Evolutionary conservation across 53 echinoderm and acorn worm species (phyloP).

Genomic region (Crossaster papposus): DNA sequence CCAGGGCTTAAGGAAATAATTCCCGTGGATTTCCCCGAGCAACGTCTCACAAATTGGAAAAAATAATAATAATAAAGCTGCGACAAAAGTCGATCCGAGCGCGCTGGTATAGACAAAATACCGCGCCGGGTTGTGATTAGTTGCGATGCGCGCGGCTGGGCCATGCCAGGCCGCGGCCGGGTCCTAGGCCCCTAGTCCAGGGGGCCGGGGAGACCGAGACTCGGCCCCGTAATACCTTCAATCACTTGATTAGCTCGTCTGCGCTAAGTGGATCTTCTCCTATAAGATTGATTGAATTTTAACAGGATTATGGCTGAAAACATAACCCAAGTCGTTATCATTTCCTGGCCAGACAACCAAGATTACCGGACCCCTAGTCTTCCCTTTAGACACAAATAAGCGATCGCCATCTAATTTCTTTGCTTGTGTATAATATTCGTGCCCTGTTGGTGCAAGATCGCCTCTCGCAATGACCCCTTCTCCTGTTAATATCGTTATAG

Average conservation of each 20-base stretch:
- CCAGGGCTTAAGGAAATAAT: background rate
- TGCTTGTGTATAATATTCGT: background rate
- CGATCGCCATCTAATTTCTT: background rate
- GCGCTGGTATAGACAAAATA: constrained; percentile 48
- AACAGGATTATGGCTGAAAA: constrained; percentile 81
- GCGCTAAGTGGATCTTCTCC: constrained; percentile 73
- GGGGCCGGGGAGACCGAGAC: constrained; percentile 13
- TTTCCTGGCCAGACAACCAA: constrained; percentile 59
- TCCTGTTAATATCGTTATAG: constrained; percentile 40
- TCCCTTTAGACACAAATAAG: constrained; percentile 30
- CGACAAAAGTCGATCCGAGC: constrained; percentile 36
- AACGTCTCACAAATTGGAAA: background rate
- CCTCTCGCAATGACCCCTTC: constrained; percentile 14
- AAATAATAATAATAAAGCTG: background rate
- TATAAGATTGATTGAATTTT: constrained; percentile 88
- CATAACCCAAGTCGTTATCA: constrained; percentile 68
- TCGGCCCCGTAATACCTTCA: constrained; percentile 41
- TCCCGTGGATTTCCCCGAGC: constrained; percentile 38
- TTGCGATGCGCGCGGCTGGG: background rate
- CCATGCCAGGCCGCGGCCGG: background rate
- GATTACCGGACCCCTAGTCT: constrained; percentile 40
- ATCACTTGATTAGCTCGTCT: constrained; percentile 64
- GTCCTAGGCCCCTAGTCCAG: background rate
- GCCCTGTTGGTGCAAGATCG: background rate
- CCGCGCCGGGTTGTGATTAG: constrained; percentile 27